A percentile compares a stretch with the other conserved stretches of the same genome.
Conservation (phyloP, 2,113 vertebrate species). For the Forbesichthys papilliferus region DNA sequence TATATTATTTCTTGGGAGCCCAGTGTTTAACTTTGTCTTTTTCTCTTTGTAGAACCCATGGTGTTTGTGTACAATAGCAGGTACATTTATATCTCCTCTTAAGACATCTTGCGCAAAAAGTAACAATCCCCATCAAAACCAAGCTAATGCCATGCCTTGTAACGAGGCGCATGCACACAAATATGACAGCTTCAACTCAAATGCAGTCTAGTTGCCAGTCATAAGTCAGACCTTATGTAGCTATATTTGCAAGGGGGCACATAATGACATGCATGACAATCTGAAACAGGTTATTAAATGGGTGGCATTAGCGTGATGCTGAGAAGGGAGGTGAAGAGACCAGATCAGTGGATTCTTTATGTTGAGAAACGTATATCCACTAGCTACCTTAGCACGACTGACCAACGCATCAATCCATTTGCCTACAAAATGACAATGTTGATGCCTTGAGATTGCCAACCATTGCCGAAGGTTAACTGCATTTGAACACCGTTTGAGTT, state of each 20-base stretch:
- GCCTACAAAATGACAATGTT: no score
- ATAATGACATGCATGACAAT: slow-evolving; percentile 38
- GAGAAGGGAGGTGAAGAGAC: background rate
- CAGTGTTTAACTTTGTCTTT: slow-evolving; percentile 90
- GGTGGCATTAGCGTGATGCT: slow-evolving; percentile 2
- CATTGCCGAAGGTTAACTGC: background rate
- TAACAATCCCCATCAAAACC: slow-evolving; percentile 1
- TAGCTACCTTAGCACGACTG: no score
- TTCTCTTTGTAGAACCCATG: slow-evolving; percentile 62
- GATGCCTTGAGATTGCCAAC: no score
- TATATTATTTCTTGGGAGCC: background rate
- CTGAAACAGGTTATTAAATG: background rate
- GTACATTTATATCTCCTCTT: background rate
- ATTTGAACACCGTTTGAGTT: background rate
- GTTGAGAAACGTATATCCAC: background rate
- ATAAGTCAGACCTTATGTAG: slow-evolving; percentile 15
- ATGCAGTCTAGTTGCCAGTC: slow-evolving; percentile 16
- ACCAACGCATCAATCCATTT: no score
- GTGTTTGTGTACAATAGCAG: slow-evolving; percentile 28
- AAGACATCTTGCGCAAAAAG: background rate
- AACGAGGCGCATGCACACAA: slow-evolving; percentile 52
- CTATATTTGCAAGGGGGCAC: slow-evolving; percentile 2
- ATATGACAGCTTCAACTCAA: slow-evolving; percentile 10
- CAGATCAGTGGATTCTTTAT: background rate
- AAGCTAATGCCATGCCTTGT: slow-evolving; percentile 48